These are phyloP conservation scores for Caenorhabditis sp. DNA, from an alignment of 2,888 invertebrate species.

Conservation along the genomic window DNA sequence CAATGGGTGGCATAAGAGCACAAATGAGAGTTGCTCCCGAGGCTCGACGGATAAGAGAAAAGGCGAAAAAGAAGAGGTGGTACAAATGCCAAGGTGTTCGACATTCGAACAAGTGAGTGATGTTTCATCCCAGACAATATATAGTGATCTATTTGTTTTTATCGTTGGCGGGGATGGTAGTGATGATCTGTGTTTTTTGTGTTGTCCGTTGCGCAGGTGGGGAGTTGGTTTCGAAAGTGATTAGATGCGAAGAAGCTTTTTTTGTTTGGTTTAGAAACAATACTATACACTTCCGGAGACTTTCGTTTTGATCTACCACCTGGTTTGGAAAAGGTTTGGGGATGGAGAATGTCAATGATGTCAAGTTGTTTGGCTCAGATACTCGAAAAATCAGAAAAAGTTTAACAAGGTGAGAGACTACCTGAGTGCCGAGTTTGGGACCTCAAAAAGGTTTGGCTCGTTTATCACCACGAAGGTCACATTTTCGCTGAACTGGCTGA, in stretches of 20 bases:
- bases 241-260: neutral
- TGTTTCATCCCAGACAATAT: conserved; percentile 1
- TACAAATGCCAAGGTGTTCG: neutral
- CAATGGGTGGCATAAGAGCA: conserved; percentile 30
- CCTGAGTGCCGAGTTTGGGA: no score
- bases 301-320: no score
- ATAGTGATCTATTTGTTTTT: conserved; percentile 37
- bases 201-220: conserved; percentile 23
- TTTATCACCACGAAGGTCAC: no score
- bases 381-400: no score
- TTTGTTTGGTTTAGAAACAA: conserved; percentile 14
- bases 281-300: conserved; percentile 11
- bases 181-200: conserved; percentile 31
- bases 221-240: neutral
- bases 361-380: neutral
- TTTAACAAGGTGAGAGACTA: no score
- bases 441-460: no score
- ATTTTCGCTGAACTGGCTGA: no score
- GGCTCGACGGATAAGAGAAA: neutral
- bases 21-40: neutral
- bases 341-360: neutral
- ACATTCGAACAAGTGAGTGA: neutral
- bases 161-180: neutral
- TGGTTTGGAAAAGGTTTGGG: neutral
- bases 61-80: no score